Evolutionary conservation across 2,113 vertebrate species (phyloP).

Genomic region (Felis chaus): DNA sequence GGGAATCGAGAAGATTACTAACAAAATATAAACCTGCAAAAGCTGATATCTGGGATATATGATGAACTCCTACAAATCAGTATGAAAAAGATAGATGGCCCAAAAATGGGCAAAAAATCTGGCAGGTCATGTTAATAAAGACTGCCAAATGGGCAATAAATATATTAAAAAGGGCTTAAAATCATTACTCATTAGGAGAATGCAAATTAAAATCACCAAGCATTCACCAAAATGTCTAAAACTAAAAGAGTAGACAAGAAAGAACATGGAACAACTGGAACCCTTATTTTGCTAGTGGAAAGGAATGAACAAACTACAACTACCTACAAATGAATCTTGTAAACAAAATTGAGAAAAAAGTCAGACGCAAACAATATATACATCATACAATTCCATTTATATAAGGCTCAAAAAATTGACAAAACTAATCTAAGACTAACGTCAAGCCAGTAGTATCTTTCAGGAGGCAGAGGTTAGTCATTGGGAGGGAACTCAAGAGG

Average conservation of each 20-base stretch:
- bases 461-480: neutral
- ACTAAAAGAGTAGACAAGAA: neutral
- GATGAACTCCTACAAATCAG: neutral
- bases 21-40: neutral
- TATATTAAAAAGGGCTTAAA: neutral
- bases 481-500: neutral
- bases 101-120: neutral
- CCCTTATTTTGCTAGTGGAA: neutral
- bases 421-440: neutral
- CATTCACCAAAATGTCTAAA: neutral
- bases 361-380: neutral
- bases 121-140: neutral
- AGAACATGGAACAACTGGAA: neutral
- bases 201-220: conserved; percentile 17
- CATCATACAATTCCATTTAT: neutral
- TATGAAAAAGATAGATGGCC: neutral
- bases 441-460: neutral
- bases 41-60: neutral
- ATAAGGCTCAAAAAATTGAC: neutral
- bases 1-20: conserved; percentile 2
- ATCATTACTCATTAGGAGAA: neutral
- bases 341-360: neutral
- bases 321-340: neutral
- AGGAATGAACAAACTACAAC: neutral
- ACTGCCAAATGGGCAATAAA: neutral